Percentiles rank a stretch among this genome's conserved stretches.
Evolutionary conservation across 2,888 invertebrate genomes (phyloP).

Genomic region (Agrochola macilenta): DNA sequence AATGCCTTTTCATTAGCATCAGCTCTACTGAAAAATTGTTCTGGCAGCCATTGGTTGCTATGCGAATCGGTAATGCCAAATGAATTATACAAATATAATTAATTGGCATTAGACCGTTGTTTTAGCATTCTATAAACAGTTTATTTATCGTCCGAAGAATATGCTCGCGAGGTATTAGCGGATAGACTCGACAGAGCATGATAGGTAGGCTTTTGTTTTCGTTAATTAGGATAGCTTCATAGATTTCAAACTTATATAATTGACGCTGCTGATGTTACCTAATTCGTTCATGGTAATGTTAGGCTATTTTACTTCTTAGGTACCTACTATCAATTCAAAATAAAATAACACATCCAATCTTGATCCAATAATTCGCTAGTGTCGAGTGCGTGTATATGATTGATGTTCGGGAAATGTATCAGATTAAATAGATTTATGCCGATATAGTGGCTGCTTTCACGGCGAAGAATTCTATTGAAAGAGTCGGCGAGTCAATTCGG

Average conservation of each 20-base stretch:
- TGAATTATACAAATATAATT: conserved; percentile 61
- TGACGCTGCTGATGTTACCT: too few species aligned
- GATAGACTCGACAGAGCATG: conserved; percentile 3
- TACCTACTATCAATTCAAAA: background rate
- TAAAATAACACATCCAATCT: conserved; percentile 3
- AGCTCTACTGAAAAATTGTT: conserved; percentile 88
- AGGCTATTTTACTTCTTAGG: too few species aligned
- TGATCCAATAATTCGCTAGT: conserved; percentile 72
- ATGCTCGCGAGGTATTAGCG: conserved; percentile 24
- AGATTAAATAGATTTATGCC: conserved; percentile 84
- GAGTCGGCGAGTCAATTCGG: conserved; percentile 83
- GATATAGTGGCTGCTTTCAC: conserved; percentile 83
- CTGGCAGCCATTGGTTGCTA: conserved; percentile 77
- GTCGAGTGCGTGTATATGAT: conserved; percentile 73
- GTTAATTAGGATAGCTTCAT: too few species aligned
- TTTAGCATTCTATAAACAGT: conserved; percentile 31
- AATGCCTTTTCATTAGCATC: conserved; percentile 90
- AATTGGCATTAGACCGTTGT: conserved; percentile 48
- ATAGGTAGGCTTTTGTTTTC: conserved; percentile 8
- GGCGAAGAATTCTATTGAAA: conserved; percentile 81
- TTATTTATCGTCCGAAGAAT: conserved; percentile 32
- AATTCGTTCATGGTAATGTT: too few species aligned
- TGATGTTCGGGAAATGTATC: conserved; percentile 84
- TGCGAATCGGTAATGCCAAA: conserved; percentile 67
- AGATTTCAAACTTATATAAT: too few species aligned